Evolutionary conservation across 2,113 vertebrate species (phyloP).

Genomic region (Rhegmatorhina hoffmannsi): DNA sequence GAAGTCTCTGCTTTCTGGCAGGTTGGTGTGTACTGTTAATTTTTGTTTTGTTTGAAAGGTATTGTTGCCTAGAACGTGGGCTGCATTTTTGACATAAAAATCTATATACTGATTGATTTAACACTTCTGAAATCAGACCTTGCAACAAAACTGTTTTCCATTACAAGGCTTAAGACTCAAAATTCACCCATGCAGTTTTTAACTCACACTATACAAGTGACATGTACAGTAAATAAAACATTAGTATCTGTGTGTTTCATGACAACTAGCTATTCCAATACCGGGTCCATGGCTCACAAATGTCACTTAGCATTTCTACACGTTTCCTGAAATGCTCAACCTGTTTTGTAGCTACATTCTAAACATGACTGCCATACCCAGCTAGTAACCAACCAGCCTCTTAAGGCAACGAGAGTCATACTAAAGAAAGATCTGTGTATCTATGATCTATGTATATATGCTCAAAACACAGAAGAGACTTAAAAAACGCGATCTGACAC

Average conservation of each 20-base stretch:
- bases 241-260: neutral
- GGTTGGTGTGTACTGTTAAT: neutral
- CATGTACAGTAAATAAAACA: neutral
- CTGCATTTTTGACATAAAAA: neutral
- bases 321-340: neutral
- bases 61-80: neutral
- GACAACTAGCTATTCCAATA: neutral
- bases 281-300: neutral
- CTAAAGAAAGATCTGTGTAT: neutral
- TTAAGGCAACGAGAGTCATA: neutral
- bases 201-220: neutral
- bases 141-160: neutral
- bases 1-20: neutral
- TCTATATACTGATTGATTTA: neutral
- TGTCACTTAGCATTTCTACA: neutral
- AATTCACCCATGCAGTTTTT: neutral
- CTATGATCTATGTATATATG: neutral
- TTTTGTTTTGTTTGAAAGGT: neutral
- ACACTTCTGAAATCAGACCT: neutral
- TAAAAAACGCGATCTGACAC: neutral
- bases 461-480: neutral
- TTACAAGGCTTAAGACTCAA: neutral
- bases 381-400: neutral
- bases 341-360: neutral
- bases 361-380: neutral